Conservation (phyloP, 2,113 vertebrate genomes). For the Tyto alba region DNA sequence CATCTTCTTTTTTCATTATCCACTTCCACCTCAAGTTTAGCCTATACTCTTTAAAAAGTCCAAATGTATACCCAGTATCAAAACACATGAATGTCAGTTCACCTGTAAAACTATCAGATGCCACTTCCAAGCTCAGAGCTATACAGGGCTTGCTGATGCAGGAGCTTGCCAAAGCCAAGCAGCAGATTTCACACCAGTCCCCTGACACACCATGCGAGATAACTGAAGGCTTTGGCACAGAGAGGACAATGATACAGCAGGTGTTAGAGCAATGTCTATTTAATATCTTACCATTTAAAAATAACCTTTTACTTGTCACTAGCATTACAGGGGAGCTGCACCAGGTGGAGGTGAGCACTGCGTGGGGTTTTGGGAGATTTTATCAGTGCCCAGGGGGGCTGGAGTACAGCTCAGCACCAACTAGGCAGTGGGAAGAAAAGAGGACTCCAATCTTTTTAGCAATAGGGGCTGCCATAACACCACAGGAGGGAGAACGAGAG, state of each 20-base stretch:
- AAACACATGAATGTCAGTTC: neutral
- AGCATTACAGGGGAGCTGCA: neutral
- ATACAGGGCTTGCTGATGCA: neutral
- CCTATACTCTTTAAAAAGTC: neutral
- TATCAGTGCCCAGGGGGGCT: rapidly evolving
- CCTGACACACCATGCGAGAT: neutral
- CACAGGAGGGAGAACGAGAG: neutral
- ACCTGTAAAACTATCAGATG: neutral
- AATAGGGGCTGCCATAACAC: neutral
- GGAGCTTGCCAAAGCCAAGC: neutral
- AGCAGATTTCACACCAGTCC: neutral
- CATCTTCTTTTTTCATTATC: neutral
- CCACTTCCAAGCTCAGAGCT: neutral
- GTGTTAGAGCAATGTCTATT: neutral
- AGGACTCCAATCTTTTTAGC: neutral
- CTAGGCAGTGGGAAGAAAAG: neutral
- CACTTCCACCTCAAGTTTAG: neutral
- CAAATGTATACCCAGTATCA: neutral
- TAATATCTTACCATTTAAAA: neutral
- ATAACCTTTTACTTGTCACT: neutral
- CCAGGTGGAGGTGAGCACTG: neutral
- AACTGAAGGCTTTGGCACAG: neutral
- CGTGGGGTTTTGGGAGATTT: neutral
- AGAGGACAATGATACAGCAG: neutral
- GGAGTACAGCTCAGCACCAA: neutral